These are phyloP conservation scores for Pavo muticus DNA, from an alignment of 2,113 vertebrate species.

Conservation along the genomic window DNA sequence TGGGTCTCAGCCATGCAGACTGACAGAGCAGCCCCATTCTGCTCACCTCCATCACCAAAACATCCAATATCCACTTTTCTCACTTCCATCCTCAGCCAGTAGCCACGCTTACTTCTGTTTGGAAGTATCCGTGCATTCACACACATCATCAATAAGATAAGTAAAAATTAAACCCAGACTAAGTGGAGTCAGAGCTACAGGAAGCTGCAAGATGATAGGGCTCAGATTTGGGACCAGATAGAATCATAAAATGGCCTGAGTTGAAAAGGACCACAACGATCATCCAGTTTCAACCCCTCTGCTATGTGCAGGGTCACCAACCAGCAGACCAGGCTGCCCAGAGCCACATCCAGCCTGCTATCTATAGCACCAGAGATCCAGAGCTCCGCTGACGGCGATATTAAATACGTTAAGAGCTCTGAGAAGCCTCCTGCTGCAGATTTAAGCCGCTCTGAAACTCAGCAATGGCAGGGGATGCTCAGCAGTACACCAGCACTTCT, in stretches of 20 bases:
- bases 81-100: not conserved
- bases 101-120: not conserved
- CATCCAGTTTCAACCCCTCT: too few relatives aligned
- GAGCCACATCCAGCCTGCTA: too few relatives aligned
- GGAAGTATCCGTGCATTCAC: accelerated
- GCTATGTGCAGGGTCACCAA: too few relatives aligned
- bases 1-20: accelerated
- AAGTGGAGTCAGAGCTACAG: not conserved
- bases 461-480: not conserved
- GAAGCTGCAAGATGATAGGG: not conserved
- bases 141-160: accelerated
- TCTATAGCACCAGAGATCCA: not conserved
- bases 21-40: not conserved
- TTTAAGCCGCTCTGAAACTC: not conserved
- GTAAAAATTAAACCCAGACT: not conserved
- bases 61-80: not conserved
- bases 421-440: not conserved
- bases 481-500: not conserved
- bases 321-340: too few relatives aligned
- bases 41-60: not conserved
- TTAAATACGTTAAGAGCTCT: not conserved
- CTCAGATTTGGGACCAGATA: not conserved
- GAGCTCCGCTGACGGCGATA: not conserved
- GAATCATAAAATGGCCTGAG: too few relatives aligned
- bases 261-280: too few relatives aligned